A percentile compares a stretch with the other conserved stretches of the same genome.
phyloP scores from a whole-genome alignment of 1,140 invertebrate species.

The Microplitis mediator region DNA sequence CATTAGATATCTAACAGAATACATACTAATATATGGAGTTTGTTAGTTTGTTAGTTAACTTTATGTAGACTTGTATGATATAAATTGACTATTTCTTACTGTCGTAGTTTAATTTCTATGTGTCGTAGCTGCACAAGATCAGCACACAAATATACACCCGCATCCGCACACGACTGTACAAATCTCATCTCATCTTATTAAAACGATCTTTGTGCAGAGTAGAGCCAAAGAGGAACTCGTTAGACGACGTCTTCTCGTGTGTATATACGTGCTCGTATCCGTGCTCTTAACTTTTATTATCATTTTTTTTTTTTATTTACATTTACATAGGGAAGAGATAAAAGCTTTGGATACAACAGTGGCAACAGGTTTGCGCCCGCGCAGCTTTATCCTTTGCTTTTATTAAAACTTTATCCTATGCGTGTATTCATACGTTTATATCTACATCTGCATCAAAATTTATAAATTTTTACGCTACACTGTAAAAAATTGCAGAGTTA shows the following conservation, averaged over 20 bases:
- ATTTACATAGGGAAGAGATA: slow-evolving; percentile 4
- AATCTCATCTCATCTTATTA: not conserved
- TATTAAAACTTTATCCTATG: not conserved
- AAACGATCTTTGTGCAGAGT: not conserved
- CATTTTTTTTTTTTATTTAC: not conserved
- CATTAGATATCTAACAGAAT: too few species aligned
- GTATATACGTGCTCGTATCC: not conserved
- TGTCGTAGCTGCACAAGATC: too few species aligned
- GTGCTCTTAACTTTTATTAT: not conserved
- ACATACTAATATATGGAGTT: too few species aligned
- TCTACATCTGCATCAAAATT: not conserved
- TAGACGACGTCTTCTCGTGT: not conserved
- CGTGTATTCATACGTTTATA: not conserved
- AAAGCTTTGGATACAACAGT: slow-evolving; percentile 24
- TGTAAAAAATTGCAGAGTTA: too few species aligned
- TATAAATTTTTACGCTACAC: too few species aligned
- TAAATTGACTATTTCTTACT: too few species aligned
- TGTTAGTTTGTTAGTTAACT: too few species aligned
- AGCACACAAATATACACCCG: too few species aligned
- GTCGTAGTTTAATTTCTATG: too few species aligned
- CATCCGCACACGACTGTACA: not conserved
- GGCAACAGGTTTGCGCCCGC: slow-evolving; percentile 41
- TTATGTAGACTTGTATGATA: too few species aligned
- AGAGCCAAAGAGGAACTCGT: not conserved
- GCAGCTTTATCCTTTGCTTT: slow-evolving; percentile 29